These are phyloP conservation scores for Himalopsyche japonica DNA, from an alignment of 2,888 invertebrate species.

Conservation along the genomic window DNA sequence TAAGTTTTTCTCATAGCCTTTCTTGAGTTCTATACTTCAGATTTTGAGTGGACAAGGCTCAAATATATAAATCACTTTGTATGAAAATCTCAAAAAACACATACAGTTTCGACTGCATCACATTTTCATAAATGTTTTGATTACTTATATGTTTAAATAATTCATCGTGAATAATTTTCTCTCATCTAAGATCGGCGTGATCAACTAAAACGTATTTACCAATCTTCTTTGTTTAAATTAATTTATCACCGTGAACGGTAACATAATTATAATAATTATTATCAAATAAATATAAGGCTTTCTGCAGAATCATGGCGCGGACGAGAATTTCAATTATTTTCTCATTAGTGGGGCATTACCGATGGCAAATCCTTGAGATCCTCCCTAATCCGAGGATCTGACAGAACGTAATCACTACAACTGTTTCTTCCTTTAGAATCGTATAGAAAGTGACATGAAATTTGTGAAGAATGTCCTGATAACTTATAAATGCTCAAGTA, in stretches of 20 bases:
- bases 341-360: conserved; percentile 32
- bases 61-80: too few relatives aligned
- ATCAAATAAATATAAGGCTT: neutral
- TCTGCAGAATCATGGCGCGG: neutral
- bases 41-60: too few relatives aligned
- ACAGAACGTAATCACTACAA: conserved; percentile 18
- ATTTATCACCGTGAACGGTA: neutral
- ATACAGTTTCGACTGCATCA: too few relatives aligned
- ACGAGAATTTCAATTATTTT: conserved; percentile 33
- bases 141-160: too few relatives aligned
- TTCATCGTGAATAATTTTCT: too few relatives aligned
- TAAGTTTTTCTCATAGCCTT: too few relatives aligned
- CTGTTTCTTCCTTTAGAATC: neutral
- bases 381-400: conserved; percentile 14
- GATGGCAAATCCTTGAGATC: conserved; percentile 27
- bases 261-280: neutral
- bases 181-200: too few relatives aligned
- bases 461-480: neutral
- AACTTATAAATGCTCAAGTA: neutral
- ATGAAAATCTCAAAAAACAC: too few relatives aligned
- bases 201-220: too few relatives aligned
- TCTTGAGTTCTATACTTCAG: too few relatives aligned
- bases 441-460: neutral
- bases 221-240: neutral
- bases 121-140: too few relatives aligned